Evolutionary conservation across 2,113 vertebrate genomes (phyloP), one percentile per base, ranked within the genome.

Genomic region (Zosterops lateralis): DNA sequence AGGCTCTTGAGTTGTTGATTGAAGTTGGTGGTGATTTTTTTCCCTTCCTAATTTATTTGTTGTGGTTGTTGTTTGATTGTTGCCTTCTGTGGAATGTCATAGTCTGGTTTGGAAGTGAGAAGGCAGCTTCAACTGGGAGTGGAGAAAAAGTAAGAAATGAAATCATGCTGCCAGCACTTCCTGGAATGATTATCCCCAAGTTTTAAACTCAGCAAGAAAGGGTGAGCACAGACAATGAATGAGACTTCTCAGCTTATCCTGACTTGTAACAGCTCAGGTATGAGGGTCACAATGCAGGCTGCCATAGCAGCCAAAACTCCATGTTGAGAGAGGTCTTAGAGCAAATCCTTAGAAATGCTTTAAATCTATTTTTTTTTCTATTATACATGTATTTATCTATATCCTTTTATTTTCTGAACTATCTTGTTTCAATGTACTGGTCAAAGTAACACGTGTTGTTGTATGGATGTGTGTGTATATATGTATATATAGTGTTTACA

Each of bases 131-230:
- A 61, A 2, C 21, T 62, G 71, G 47, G 54, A 66, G 38, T 76
- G 15, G 25, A 75, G 50, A 62, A 79, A 38, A 91, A 34, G 16
- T 21, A 72, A 81, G 44, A 84, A 66, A 80, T 75, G 6, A 34
- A 76, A 66, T 61, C 3, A 14, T 48, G 19, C 73, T 78, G 18
- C 36, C 36, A 73, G 38, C 5, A 38, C 22, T 61, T 50, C 24
- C 80, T 73, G 67, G 42, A 87, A 67, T 38, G 38, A 17, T 50
- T 47, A 50, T 68, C 8, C 18, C 7, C 22, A 19, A 47, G 50
- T 87, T 94, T 95, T 79, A 87, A 89, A 56, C 50, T 76, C 57
- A 9, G 16, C n/a, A 38, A 90, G 29, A 87, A 89, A 51, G 42
- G 15, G 26, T 45, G 40, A 94, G n/a, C 48, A 42, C 12, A 66